A percentile compares a stretch with the other conserved stretches of the same genome.
These are phyloP conservation scores for Elgaria multicarinata DNA, from an alignment of 2,113 vertebrate species.

Conservation along the genomic window DNA sequence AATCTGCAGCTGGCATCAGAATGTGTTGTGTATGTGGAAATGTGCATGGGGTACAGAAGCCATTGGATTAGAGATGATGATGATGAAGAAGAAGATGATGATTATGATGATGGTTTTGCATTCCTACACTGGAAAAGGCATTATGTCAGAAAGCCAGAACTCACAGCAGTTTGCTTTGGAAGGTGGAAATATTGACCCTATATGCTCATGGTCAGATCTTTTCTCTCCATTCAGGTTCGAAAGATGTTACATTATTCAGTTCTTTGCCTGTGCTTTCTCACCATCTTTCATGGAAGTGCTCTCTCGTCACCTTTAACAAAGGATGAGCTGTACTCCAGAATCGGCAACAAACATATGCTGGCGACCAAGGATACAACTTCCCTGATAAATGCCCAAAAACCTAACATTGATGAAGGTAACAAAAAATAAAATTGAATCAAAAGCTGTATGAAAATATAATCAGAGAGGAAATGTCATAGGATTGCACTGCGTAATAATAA, in stretches of 20 bases:
- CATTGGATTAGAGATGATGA: background rate
- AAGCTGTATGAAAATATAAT: background rate
- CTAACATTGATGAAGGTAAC: background rate
- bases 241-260: slow-evolving; percentile 9
- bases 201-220: background rate
- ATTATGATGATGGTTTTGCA: background rate
- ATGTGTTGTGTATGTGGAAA: background rate
- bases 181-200: background rate
- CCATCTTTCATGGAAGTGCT: slow-evolving; percentile 28
- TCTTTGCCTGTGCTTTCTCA: slow-evolving; percentile 23
- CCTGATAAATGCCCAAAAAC: background rate
- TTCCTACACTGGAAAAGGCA: background rate
- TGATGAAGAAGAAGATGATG: too few species aligned
- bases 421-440: background rate
- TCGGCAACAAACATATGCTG: background rate
- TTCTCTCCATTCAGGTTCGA: background rate
- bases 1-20: background rate
- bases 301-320: background rate
- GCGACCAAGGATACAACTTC: background rate
- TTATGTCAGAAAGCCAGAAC: slow-evolving; percentile 27
- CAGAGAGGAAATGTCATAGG: background rate
- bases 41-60: background rate
- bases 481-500: background rate
- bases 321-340: background rate
- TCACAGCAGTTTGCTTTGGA: background rate